phyloP scores from a whole-genome alignment of 2,888 invertebrate genomes.

The Mythimna loreyi region DNA sequence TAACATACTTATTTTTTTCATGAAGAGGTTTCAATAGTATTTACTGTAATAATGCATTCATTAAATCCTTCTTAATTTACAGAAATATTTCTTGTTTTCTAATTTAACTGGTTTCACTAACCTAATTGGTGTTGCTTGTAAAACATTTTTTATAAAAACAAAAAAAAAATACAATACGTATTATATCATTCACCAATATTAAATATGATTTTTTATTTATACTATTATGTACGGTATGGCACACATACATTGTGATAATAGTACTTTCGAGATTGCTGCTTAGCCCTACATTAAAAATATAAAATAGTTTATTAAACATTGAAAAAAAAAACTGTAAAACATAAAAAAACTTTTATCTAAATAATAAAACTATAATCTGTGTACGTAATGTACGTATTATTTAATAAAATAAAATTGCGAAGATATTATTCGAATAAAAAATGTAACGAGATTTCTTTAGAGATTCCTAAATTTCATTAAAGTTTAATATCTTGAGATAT shows the following conservation, averaged over 20 bases:
- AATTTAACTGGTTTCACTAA: conserved; percentile 6
- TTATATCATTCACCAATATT: neutral
- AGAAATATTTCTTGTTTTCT: neutral
- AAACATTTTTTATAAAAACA: neutral
- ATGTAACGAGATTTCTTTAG: conserved; percentile 3
- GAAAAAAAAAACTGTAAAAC: neutral
- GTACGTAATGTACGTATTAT: too few relatives aligned
- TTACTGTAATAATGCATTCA: neutral
- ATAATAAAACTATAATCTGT: neutral
- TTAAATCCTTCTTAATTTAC: neutral
- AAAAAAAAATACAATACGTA: neutral
- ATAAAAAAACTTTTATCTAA: neutral
- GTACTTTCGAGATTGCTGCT: conserved; percentile 9
- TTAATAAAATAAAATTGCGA: neutral
- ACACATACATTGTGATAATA: conserved; percentile 21
- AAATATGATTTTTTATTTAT: neutral
- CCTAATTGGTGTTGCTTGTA: conserved; percentile 5
- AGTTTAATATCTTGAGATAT: neutral
- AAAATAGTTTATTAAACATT: neutral
- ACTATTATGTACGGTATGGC: conserved; percentile 37
- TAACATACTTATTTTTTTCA: neutral
- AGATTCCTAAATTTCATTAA: conserved; percentile 17
- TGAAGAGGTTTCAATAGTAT: neutral
- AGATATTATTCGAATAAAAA: neutral
- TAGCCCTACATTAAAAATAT: neutral